Evolutionary conservation across 1,140 invertebrate genomes (phyloP).

Genomic region (Globodera ellingtonae): DNA sequence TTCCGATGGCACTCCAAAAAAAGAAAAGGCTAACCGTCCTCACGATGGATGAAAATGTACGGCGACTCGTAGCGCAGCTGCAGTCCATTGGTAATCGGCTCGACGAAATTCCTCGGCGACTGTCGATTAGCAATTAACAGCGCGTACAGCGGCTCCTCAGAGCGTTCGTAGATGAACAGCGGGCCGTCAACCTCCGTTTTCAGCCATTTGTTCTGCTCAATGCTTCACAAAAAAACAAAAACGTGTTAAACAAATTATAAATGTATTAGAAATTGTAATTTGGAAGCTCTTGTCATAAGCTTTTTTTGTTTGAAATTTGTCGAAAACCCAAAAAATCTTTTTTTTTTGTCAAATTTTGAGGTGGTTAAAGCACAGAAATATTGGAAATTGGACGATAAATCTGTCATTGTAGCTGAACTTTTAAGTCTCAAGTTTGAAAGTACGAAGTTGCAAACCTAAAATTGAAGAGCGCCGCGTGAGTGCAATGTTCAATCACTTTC

Average conservation of each 20-base stretch:
- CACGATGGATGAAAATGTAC: conserved; percentile 51
- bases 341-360: neutral
- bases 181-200: conserved; percentile 48
- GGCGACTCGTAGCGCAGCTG: conserved; percentile 44
- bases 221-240: neutral
- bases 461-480: conserved; percentile 34
- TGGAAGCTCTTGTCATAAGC: neutral
- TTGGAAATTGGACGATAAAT: neutral
- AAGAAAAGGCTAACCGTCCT: conserved; percentile 30
- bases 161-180: conserved; percentile 47
- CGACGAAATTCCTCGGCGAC: conserved; percentile 50
- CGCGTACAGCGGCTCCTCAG: conserved; percentile 48
- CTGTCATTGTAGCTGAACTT: neutral
- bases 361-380: neutral
- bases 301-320: neutral
- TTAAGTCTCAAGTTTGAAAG: neutral
- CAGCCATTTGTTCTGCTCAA: conserved; percentile 30
- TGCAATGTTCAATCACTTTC: conserved; percentile 30
- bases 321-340: neutral
- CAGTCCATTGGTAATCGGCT: conserved; percentile 39
- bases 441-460: neutral
- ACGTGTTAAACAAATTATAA: neutral
- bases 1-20: neutral
- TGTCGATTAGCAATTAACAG: conserved; percentile 56
- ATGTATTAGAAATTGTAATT: neutral